A percentile compares a stretch with the other conserved stretches of the same genome.
Conservation (phyloP, 1,140 invertebrate species). For the Drosophila mauritiana region DNA sequence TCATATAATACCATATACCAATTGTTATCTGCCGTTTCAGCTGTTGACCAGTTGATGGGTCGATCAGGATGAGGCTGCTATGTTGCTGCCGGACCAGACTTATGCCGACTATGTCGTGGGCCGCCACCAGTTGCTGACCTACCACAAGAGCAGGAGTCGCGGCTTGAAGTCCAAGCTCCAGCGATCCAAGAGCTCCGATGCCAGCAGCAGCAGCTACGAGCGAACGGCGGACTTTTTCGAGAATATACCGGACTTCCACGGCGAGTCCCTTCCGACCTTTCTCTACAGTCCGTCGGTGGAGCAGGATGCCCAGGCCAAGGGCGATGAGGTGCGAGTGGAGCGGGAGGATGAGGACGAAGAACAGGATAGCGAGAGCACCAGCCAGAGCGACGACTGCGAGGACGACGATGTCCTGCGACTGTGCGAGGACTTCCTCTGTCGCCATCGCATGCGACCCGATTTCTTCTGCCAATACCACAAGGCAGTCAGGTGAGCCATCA, state of each 20-base stretch:
- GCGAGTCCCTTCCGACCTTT: conserved; percentile 65
- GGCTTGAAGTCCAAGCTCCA: conserved; percentile 30
- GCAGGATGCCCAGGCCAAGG: conserved; percentile 11
- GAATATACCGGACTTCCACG: conserved; percentile 76
- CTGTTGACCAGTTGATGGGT: conserved; percentile 36
- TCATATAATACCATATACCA: no score
- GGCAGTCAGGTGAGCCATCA: conserved; percentile 70
- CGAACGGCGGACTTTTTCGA: conserved; percentile 77
- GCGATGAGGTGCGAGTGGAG: neutral
- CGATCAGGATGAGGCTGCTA: conserved; percentile 82
- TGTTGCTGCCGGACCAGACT: conserved; percentile 88
- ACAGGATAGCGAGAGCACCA: conserved; percentile 38
- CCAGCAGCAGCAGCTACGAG: conserved; percentile 65
- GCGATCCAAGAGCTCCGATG: conserved; percentile 48
- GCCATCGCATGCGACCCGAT: conserved; percentile 88
- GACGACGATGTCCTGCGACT: conserved; percentile 85
- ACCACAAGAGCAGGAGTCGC: conserved; percentile 41
- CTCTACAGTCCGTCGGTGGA: conserved; percentile 42
- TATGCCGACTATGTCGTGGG: conserved; percentile 85
- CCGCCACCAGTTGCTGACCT: conserved; percentile 61
- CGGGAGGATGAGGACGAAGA: neutral
- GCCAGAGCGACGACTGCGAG: conserved; percentile 50
- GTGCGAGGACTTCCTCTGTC: conserved; percentile 87
- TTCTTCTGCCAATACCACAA: conserved; percentile 87
- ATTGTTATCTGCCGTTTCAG: neutral